Percentiles rank a stretch among this genome's conserved stretches.
phyloP scores from a whole-genome alignment of 2,113 vertebrate species.

The Gyps fulvus region DNA sequence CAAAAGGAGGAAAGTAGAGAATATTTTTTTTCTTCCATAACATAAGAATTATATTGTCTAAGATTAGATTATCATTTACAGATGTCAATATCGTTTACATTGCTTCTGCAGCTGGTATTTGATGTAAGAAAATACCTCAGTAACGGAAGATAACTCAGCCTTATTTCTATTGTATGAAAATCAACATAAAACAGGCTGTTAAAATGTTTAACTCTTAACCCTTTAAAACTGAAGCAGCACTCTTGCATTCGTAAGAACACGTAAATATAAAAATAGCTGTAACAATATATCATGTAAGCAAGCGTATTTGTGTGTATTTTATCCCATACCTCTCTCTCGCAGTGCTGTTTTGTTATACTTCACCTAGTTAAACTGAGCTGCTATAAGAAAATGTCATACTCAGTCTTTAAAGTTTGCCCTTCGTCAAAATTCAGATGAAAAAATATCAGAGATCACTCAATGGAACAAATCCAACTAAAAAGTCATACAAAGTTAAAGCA shows the following conservation, averaged over 20 bases:
- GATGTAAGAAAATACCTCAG: not conserved
- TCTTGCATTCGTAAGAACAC: not conserved
- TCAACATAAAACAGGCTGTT: not conserved
- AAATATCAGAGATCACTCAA: not conserved
- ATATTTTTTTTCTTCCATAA: not conserved
- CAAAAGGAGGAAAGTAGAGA: not conserved
- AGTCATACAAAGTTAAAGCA: not conserved
- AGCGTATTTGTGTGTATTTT: not conserved
- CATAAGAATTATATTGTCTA: not conserved
- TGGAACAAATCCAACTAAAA: not conserved
- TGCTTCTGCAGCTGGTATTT: not conserved
- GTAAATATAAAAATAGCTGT: not conserved
- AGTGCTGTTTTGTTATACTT: not conserved
- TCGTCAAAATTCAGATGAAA: not conserved
- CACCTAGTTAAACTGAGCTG: not conserved
- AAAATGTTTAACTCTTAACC: not conserved
- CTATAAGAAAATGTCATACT: not conserved
- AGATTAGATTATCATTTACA: not conserved
- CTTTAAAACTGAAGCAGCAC: not conserved
- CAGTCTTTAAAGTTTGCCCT: not conserved
- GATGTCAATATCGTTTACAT: not conserved
- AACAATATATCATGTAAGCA: not conserved
- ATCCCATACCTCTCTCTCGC: not conserved
- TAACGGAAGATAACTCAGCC: not conserved
- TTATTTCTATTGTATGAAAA: not conserved